Percentiles rank a stretch among this genome's conserved stretches.
These are phyloP conservation scores for Cosmia trapezina DNA, from an alignment of 2,888 invertebrate genomes.

Conservation along the genomic window DNA sequence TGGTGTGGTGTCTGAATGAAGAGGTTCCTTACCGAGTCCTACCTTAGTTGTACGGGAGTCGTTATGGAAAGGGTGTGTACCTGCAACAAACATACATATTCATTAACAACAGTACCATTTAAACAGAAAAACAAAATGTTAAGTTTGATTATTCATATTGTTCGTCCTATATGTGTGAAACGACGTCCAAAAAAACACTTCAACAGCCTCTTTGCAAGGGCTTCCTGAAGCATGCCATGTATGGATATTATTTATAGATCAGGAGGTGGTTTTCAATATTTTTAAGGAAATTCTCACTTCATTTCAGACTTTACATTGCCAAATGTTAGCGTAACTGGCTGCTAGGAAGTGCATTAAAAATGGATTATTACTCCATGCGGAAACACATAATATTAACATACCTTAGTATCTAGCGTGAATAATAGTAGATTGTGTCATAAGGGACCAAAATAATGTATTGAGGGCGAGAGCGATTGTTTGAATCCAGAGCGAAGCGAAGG, in stretches of 20 bases:
- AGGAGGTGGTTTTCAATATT: neutral
- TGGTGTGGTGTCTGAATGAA: too few species aligned
- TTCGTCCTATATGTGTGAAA: neutral
- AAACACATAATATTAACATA: neutral
- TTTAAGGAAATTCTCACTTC: neutral
- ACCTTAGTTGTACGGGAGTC: neutral
- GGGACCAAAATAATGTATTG: too few species aligned
- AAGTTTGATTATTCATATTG: neutral
- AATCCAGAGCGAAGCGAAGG: too few species aligned
- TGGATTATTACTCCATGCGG: neutral
- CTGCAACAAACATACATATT: constrained; percentile 28
- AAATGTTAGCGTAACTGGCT: neutral
- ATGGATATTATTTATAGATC: neutral
- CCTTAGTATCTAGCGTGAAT: too few species aligned
- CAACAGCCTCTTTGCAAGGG: neutral
- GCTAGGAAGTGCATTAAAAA: neutral
- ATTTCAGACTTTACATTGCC: neutral
- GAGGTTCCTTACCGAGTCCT: constrained; percentile 20
- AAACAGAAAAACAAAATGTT: neutral
- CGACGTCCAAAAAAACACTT: neutral
- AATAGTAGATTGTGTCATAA: too few species aligned
- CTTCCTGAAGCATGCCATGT: neutral
- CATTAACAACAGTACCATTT: neutral
- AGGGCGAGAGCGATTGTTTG: too few species aligned
- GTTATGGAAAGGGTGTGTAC: neutral